Conservation (phyloP, 2,888 invertebrate genomes). For the Polyommatus icarus region DNA sequence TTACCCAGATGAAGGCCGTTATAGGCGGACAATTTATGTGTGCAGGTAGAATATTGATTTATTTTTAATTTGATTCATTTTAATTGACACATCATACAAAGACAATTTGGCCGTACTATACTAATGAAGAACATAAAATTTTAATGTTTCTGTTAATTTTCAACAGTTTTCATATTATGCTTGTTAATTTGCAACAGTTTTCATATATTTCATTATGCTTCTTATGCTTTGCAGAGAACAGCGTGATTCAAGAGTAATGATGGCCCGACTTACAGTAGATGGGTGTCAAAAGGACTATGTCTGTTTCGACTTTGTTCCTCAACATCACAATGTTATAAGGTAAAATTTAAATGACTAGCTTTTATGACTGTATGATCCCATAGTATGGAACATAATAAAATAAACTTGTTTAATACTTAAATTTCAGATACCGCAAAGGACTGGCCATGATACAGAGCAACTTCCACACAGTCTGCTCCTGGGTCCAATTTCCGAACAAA, state of each 20-base stretch:
- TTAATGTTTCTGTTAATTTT: background rate
- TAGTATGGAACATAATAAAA: too few species aligned
- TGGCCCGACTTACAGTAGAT: constrained; percentile 97
- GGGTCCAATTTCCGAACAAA: constrained; percentile 94
- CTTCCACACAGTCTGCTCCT: constrained; percentile 96
- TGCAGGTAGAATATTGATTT: constrained; percentile 80
- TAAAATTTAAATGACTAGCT: constrained; percentile 41
- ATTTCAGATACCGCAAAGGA: constrained; percentile 89
- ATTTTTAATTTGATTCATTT: background rate
- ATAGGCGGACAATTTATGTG: constrained; percentile 93
- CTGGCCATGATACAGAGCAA: constrained; percentile 93
- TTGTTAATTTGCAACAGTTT: background rate
- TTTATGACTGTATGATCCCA: background rate
- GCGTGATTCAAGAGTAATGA: constrained; percentile 94
- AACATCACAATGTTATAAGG: constrained; percentile 96
- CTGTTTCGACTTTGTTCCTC: constrained; percentile 97
- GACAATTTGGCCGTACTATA: too few species aligned
- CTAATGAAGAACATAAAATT: background rate
- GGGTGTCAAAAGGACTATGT: constrained; percentile 98
- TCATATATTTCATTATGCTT: background rate
- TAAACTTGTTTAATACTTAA: background rate
- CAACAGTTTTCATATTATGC: background rate
- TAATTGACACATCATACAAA: background rate
- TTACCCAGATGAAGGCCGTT: constrained; percentile 95
- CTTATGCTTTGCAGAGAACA: constrained; percentile 83